These are phyloP conservation scores for Pristionchus japonicus DNA, from an alignment of 2,888 invertebrate species.

Conservation along the genomic window DNA sequence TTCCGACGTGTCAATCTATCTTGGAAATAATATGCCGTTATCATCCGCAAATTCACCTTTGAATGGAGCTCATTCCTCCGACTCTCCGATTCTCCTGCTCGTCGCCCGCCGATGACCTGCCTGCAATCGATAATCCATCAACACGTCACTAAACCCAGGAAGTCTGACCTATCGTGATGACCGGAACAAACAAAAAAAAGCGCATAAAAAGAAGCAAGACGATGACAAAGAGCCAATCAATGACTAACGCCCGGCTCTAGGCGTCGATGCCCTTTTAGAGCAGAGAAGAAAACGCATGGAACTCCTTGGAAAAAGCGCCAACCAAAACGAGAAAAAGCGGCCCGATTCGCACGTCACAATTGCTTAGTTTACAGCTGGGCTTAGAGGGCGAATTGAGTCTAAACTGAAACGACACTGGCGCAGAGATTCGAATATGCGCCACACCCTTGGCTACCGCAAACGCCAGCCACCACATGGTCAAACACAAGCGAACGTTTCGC, in stretches of 20 bases:
- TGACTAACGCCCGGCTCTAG: slow-evolving; percentile 6
- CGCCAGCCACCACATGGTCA: neutral
- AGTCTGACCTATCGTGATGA: neutral
- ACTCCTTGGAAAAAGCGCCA: neutral
- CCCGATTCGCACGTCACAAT: neutral
- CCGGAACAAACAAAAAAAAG: slow-evolving; percentile 38
- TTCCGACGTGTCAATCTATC: neutral
- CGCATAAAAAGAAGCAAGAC: neutral
- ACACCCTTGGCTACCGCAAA: neutral
- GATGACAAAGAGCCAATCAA: slow-evolving; percentile 5
- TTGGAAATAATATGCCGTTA: neutral
- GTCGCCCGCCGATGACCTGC: neutral
- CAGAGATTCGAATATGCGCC: neutral
- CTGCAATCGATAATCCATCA: neutral
- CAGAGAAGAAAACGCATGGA: neutral
- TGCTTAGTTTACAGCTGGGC: neutral
- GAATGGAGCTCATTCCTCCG: slow-evolving; percentile 2
- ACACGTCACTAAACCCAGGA: neutral
- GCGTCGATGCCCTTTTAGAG: slow-evolving; percentile 13
- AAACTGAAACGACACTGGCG: neutral
- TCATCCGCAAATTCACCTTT: neutral
- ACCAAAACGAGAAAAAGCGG: neutral
- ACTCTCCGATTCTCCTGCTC: slow-evolving; percentile 32
- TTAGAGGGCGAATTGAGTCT: neutral
- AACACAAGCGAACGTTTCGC: neutral